Conservation (phyloP, 2,113 vertebrate species). For the Epinephelus cyanopodus region DNA sequence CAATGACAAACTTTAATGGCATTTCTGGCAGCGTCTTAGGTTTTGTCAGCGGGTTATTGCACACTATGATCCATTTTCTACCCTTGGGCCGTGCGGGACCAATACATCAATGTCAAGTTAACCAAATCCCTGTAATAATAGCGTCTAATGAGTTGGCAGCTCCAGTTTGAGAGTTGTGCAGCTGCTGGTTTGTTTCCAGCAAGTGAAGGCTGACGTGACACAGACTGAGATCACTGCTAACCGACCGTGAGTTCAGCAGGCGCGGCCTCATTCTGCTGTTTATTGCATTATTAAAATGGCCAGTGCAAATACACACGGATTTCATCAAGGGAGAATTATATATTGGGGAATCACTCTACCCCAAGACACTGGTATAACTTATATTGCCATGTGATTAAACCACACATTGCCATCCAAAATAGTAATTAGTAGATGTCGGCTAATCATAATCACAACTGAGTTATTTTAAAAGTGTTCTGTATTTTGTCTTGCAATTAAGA, state of each 20-base stretch:
- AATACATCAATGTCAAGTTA: constrained; percentile 46
- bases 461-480: too few species aligned
- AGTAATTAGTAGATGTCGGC: too few species aligned
- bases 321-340: too few species aligned
- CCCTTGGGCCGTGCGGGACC: not conserved
- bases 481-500: too few species aligned
- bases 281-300: not conserved
- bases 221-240: not conserved
- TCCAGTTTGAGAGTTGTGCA: not conserved
- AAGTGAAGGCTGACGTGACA: not conserved
- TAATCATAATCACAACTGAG: too few species aligned
- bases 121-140: constrained; percentile 28
- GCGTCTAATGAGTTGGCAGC: constrained; percentile 31
- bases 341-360: too few species aligned
- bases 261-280: not conserved
- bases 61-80: not conserved
- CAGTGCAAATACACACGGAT: not conserved
- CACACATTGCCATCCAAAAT: too few species aligned
- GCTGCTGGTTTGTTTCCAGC: constrained; percentile 22
- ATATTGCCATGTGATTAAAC: too few species aligned
- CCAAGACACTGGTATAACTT: too few species aligned
- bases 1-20: constrained; percentile 28
- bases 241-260: not conserved
- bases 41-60: not conserved
- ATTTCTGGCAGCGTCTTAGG: constrained; percentile 33